phyloP scores from a whole-genome alignment of 2,888 invertebrate species.

The Bembecia ichneumoniformis region DNA sequence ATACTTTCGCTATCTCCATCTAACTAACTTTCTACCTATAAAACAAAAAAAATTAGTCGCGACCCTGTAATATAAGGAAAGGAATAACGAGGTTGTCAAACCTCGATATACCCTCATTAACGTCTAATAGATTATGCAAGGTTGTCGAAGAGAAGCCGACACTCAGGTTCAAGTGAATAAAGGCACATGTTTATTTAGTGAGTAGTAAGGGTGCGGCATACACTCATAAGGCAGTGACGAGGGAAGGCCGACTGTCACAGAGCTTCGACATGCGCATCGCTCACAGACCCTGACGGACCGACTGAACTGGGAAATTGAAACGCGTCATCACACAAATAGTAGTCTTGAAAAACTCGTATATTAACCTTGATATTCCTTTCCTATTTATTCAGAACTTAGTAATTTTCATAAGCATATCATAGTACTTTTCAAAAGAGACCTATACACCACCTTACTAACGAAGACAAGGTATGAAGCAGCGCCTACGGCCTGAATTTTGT shows the following conservation, averaged over 20 bases:
- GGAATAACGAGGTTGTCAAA: no score
- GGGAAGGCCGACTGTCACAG: slow-evolving; percentile 32
- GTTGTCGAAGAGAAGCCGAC: no score
- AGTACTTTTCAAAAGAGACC: no score
- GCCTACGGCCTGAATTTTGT: no score
- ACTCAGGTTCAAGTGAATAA: background rate
- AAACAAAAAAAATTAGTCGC: no score
- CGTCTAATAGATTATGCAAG: no score
- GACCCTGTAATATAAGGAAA: no score
- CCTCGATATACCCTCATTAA: no score
- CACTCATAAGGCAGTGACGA: background rate
- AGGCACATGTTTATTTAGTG: background rate
- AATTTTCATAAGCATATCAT: background rate
- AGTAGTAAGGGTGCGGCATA: background rate
- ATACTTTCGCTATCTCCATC: no score
- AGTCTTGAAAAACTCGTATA: slow-evolving; percentile 19
- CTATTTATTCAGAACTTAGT: background rate
- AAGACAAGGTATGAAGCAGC: no score
- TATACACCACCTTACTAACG: no score
- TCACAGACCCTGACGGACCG: slow-evolving; percentile 59
- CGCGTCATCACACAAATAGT: slow-evolving; percentile 42
- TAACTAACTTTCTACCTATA: no score
- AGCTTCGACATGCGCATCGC: slow-evolving; percentile 48
- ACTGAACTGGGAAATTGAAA: slow-evolving; percentile 67
- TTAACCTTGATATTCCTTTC: slow-evolving; percentile 9